These are phyloP conservation scores for Drosophila lowei DNA, from an alignment of 1,140 invertebrate species.

Conservation along the genomic window DNA sequence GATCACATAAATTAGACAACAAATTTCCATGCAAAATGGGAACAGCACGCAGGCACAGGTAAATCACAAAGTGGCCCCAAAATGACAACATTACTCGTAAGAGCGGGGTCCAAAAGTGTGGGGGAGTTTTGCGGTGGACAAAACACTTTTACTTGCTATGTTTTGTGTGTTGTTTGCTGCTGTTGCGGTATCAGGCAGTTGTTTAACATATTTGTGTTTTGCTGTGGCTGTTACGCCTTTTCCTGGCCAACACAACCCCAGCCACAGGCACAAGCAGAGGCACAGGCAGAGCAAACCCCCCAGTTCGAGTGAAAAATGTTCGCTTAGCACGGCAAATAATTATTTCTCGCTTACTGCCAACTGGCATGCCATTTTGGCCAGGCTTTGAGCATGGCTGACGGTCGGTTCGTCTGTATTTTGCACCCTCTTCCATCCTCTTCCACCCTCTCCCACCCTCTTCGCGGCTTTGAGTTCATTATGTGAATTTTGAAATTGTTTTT, in stretches of 20 bases:
- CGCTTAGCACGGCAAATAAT: constrained; percentile 79
- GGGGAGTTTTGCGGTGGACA: background rate
- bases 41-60: constrained; percentile 55
- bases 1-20: constrained; percentile 72
- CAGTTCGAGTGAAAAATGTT: constrained; percentile 74
- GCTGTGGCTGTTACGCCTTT: constrained; percentile 58
- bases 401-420: constrained; percentile 12
- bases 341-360: constrained; percentile 73
- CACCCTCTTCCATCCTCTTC: background rate
- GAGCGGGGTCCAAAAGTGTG: background rate
- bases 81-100: constrained; percentile 63
- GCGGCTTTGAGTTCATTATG: constrained; percentile 66
- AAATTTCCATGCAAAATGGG: constrained; percentile 69
- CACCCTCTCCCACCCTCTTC: background rate
- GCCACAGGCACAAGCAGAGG: too few relatives aligned
- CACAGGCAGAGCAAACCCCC: too few relatives aligned
- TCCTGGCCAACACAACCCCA: constrained; percentile 1
- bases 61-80: constrained; percentile 63
- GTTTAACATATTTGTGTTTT: constrained; percentile 72
- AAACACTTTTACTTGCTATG: constrained; percentile 73
- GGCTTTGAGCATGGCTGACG: constrained; percentile 55
- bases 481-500: constrained; percentile 66
- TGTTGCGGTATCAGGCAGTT: constrained; percentile 40
- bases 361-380: constrained; percentile 74
- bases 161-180: constrained; percentile 21